Base-by-base conservation (phyloP, 1,140 invertebrate species). In the Drosophila micromelanica region DNA sequence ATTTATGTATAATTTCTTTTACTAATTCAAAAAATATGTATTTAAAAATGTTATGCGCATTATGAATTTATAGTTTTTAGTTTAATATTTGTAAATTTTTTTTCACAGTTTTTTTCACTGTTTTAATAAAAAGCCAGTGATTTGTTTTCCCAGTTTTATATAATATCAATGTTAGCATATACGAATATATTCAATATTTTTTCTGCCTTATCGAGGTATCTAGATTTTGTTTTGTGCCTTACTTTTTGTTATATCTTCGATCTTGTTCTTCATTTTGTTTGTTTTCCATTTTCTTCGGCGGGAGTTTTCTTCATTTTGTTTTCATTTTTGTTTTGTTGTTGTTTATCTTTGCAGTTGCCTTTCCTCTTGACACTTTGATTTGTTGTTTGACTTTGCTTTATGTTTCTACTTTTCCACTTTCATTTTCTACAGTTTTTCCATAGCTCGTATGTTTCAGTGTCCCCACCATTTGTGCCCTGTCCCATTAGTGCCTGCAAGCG, bases 371-470 rank as follows among this genome's bases (percentile, higher is more conserved):
- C 65, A 69, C 57, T 70, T 71, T 70, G 72, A 62, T 70, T 74
- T 70, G 42, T 70, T 70, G 65, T 74, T 74, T 69, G 64, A 62
- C 51, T 70, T 70, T 56, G 56, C 51, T 49, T 69, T 70, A 57
- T 70, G 67, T 57, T 57, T 63, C 52, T 45, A 63, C 38, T 62
- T 52, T 20, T 20, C 35, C 63, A 68, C 63, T 67, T 68, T 60
- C 56, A 15, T 37, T 61, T 54, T 69, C 69, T 23, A 48, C 40
- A 55, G 35, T 38, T 65, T 40, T 32, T 17, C 15, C 27, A 13
- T 38, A n/a, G 20, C n/a, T 59, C 51, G 32, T 30, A 38, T 43
- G 43, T 40, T 68, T 38, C 52, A 71, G 37, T 27, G 12, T 13
- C 45, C 38, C 2, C 42, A 4, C 32, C 20, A 56, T 59, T 15